Evolutionary conservation across 2,888 invertebrate genomes (phyloP).

Genomic region (Orchesella flavescens): DNA sequence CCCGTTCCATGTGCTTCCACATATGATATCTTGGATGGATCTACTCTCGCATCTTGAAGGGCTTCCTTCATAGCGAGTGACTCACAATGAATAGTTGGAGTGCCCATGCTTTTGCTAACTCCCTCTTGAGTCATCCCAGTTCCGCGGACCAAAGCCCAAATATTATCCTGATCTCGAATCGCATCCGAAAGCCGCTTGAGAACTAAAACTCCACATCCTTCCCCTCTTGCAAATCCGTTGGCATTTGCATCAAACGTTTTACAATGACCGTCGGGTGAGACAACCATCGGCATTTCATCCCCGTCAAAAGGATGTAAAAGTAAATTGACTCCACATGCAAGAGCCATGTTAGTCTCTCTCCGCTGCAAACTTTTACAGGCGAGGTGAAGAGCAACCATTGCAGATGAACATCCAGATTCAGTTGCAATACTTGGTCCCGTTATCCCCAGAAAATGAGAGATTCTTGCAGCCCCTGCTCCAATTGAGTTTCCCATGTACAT

Average conservation of each 20-base stretch:
- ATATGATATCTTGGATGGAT: constrained; percentile 37
- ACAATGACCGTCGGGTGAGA: constrained; percentile 44
- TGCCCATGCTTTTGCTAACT: constrained; percentile 73
- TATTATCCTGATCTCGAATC: constrained; percentile 34
- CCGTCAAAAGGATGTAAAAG: constrained; percentile 42
- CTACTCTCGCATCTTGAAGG: constrained; percentile 48
- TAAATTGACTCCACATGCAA: constrained; percentile 62
- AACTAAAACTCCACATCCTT: constrained; percentile 58
- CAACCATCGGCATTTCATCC: constrained; percentile 19
- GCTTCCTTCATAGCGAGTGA: constrained; percentile 48
- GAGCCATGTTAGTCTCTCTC: constrained; percentile 42
- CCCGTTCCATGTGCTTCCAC: constrained; percentile 51
- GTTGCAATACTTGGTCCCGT: constrained; percentile 57
- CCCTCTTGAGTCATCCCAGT: constrained; percentile 73
- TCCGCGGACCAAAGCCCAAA: constrained; percentile 62
- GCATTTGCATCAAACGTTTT: constrained; percentile 63
- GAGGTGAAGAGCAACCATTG: constrained; percentile 33
- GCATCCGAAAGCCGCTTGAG: constrained; percentile 58
- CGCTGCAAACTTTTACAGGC: constrained; percentile 14
- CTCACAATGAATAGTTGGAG: constrained; percentile 55
- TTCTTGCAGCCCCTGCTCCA: constrained; percentile 19
- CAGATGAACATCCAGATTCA: constrained; percentile 48
- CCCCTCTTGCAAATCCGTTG: constrained; percentile 58
- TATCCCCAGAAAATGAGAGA: not conserved
- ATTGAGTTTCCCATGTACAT: constrained; percentile 15